Conservation (phyloP, 2,797 vertebrate species). For the Odontamblyopus rebecca region DNA sequence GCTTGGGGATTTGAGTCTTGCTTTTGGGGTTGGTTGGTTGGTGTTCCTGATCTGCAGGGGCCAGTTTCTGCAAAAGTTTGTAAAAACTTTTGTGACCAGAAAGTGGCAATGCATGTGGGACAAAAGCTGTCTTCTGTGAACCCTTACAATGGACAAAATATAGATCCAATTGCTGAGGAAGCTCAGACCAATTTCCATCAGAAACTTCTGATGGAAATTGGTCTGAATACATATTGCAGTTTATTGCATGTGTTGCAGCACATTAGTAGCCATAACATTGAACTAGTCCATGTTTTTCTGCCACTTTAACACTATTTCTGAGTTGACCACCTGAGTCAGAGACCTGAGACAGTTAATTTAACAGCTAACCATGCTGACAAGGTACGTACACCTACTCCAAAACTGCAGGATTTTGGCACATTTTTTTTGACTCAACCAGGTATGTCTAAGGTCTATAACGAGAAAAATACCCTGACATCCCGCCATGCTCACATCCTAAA, state of each 20-base stretch:
- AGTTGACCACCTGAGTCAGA: neutral
- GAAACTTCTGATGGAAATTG: neutral
- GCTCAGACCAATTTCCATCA: neutral
- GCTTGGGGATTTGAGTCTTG: too few relatives aligned
- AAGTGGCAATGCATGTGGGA: neutral
- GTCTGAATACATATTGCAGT: neutral
- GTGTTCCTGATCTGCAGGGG: neutral
- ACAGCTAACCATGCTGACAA: neutral
- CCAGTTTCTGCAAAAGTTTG: neutral
- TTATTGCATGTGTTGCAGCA: neutral
- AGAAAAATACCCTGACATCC: neutral
- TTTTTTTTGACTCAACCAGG: neutral
- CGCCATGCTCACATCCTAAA: neutral
- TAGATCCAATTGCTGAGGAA: neutral
- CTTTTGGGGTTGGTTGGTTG: neutral
- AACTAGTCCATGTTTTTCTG: neutral
- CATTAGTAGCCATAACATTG: neutral
- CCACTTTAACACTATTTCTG: neutral
- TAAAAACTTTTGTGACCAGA: neutral
- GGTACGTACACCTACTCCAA: neutral
- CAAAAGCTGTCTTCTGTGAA: neutral
- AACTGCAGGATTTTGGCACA: neutral
- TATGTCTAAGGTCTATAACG: neutral
- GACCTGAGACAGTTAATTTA: neutral
- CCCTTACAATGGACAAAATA: neutral